Evolutionary conservation across 1,140 invertebrate species (phyloP), one percentile per base, ranked within the genome.

Genomic region (Chironomus tepperi): DNA sequence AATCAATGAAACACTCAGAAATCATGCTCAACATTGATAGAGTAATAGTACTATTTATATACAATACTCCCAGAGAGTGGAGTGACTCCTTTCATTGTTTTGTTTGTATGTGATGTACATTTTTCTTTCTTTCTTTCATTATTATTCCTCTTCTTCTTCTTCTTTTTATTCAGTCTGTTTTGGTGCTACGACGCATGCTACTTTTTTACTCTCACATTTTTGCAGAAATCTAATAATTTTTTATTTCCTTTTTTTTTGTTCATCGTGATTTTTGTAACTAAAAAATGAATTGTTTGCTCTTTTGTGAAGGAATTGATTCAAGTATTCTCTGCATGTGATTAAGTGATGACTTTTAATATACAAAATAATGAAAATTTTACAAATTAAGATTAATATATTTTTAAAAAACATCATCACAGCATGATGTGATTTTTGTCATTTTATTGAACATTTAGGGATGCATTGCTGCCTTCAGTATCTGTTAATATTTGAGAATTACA

Each of bases 1-100:
- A 57, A 57, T 57, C 47, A 57, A 57, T 57, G n/a, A 57, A 57
- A 57, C 47, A 57, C 47, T 57, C 47, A 57, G 47, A 57, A 57
- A 57, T 57, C 47, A 57, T 57, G 47, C 47, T 57, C 47, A 57
- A 57, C 12, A 57, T 57, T 57, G 12, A 57, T 57, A 57, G 12
- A 57, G 47, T n/a, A 57, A 57, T n/a, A 57, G 47, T n/a, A 57
- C 3, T n/a, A 12, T n/a, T n/a, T n/a, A 57, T 15, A 57, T 57
- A 12, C 12, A 57, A n/a, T n/a, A 57, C 47, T n/a, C 47, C n/a
- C 47, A 57, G 10, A 57, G 47, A 57, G n/a, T n/a, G n/a, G 47
- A 57, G 47, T 57, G n/a, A n/a, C 24, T 34, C 24, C 24, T 34
- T 34, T 34, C 24, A 34, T 57, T 57, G 47, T 57, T n/a, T 57